Percentiles rank a stretch among this genome's conserved stretches.
These are phyloP conservation scores for Heteractis magnifica DNA, from an alignment of 92 coral and sea anemone species.

Conservation along the genomic window DNA sequence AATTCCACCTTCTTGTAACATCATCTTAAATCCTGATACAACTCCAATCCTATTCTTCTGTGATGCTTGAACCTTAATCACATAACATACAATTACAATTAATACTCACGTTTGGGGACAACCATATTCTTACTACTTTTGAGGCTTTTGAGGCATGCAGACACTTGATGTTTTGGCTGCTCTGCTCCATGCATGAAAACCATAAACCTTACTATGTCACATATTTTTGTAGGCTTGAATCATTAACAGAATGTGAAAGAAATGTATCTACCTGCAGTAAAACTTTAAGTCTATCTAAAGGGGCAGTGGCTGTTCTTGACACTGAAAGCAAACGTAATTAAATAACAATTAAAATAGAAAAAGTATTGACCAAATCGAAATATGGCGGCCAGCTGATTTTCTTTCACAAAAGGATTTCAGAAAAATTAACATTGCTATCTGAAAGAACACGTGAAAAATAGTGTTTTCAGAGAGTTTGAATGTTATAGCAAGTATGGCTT, in stretches of 20 bases:
- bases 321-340: slow-evolving; percentile 37
- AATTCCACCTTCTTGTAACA: slow-evolving; percentile 89
- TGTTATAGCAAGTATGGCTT: too few relatives aligned
- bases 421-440: too few relatives aligned
- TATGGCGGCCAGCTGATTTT: too few relatives aligned
- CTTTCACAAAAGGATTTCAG: too few relatives aligned
- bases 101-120: background rate
- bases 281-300: slow-evolving; percentile 92
- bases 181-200: too few relatives aligned
- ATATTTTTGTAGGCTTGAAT: background rate
- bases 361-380: background rate
- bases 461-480: too few relatives aligned
- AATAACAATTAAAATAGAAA: background rate
- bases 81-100: too few relatives aligned
- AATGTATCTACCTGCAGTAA: slow-evolving; percentile 65
- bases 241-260: too few relatives aligned
- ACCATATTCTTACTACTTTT: background rate
- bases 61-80: slow-evolving; percentile 85
- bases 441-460: too few relatives aligned
- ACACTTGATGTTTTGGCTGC: too few relatives aligned
- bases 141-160: too few relatives aligned
- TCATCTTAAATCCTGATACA: slow-evolving; percentile 70
- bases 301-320: slow-evolving; percentile 96
- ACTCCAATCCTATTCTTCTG: slow-evolving; percentile 76
- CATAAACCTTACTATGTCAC: too few relatives aligned